phyloP scores from a whole-genome alignment of 2,113 vertebrate genomes.

The Cephalopholis sonnerati region DNA sequence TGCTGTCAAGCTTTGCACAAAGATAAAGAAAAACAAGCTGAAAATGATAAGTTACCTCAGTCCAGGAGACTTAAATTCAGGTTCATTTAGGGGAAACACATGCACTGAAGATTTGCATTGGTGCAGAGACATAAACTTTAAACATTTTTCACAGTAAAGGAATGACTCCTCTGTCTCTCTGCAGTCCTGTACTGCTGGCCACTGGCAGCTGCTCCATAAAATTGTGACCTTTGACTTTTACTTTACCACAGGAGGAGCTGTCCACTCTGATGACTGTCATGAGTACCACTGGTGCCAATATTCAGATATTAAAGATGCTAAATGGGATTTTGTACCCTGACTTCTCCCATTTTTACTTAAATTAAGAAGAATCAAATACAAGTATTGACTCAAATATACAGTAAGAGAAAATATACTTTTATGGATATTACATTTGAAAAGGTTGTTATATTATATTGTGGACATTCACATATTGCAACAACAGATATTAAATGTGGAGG shows the following conservation, averaged over 20 bases:
- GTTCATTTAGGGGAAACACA: conserved; percentile 3
- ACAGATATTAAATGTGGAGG: background rate
- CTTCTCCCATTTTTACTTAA: background rate
- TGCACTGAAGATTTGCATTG: background rate
- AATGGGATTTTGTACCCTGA: background rate
- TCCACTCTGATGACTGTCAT: background rate
- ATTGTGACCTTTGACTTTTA: conserved; percentile 12
- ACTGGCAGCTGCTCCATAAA: conserved; percentile 3
- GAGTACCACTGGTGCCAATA: background rate
- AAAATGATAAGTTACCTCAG: background rate
- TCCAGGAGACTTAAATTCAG: background rate
- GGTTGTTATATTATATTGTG: too few relatives aligned
- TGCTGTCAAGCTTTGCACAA: background rate
- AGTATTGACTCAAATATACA: background rate
- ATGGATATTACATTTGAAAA: background rate
- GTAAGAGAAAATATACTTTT: background rate
- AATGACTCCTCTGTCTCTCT: background rate
- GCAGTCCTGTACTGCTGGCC: background rate
- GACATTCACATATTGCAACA: background rate
- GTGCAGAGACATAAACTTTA: background rate
- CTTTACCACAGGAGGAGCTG: background rate
- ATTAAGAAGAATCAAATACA: too few relatives aligned
- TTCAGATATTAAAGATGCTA: background rate
- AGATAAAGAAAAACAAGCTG: background rate
- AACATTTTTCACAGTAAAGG: background rate